Evolutionary conservation across 2,797 vertebrate genomes (phyloP).

Genomic region (Otolemur crassicaudatus): DNA sequence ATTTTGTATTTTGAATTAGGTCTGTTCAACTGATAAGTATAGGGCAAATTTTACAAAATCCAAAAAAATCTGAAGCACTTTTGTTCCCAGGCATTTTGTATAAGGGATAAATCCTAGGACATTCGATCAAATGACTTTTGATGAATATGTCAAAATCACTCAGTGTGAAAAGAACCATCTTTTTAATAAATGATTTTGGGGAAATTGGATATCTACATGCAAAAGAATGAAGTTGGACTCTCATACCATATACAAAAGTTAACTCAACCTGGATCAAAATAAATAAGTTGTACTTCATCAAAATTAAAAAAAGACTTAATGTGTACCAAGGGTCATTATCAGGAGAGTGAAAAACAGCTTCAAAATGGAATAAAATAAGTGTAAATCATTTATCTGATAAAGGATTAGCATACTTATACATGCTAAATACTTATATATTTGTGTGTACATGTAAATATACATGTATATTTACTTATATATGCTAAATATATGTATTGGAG

Average conservation of each 20-base stretch:
- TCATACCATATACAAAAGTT: background rate
- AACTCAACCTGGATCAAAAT: background rate
- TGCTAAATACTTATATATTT: too few species aligned
- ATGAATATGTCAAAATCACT: background rate
- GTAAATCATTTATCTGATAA: background rate
- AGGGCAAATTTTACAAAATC: background rate
- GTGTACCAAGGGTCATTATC: background rate
- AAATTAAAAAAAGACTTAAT: background rate
- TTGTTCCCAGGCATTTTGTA: background rate
- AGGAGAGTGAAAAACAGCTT: background rate
- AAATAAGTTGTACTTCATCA: background rate
- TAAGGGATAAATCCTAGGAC: background rate
- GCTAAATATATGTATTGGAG: too few species aligned
- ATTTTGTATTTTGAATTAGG: background rate
- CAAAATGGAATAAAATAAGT: background rate
- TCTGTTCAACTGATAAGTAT: background rate
- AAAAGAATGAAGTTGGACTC: background rate
- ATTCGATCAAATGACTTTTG: background rate
- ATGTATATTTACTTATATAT: too few species aligned
- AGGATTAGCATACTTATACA: background rate
- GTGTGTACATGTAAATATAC: too few species aligned
- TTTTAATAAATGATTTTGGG: background rate
- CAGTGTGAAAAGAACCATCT: background rate
- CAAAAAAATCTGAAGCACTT: background rate
- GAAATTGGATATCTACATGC: background rate